Evolutionary conservation across 2,113 vertebrate species (phyloP), one percentile per base, ranked within the genome.

Genomic region (Albula glossodonta): DNA sequence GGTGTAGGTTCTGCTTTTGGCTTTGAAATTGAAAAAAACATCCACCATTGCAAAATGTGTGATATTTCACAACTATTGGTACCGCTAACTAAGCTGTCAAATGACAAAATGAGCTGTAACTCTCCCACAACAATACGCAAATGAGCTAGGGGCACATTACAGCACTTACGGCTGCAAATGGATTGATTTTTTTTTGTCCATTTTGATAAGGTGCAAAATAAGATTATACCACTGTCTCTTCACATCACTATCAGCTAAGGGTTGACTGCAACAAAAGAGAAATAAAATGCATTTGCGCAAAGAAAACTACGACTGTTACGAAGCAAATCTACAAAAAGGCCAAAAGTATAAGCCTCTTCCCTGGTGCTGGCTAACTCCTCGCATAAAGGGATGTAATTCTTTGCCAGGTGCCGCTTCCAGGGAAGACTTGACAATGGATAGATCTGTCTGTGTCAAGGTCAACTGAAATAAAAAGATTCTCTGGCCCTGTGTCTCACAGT

Each of bases 21-120:
- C 89, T 88, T 91, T 92, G 86, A 90, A 90, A 93, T 93, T 92
- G 91, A 91, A 93, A 91, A 93, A 93, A 85, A 91, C 85, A 86
- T 86, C 82, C 82, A 84, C 83, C 86, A 83, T 83, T 85, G 82
- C 57, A 82, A 83, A 92, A 90, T 13, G 93, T 95, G 94, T 93
- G 93, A 95, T 91, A 91, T 95, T 95, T 95, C 94, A 92, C 93
- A 94, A 91, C 89, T 94, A 91, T 87, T 88, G 90, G 91, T 89
- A 92, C 92, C 88, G 94, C 93, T 94, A 96, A 95, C 94, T 93
- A 95, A 96, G 93, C 93, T 95, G 95, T 96, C 86, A 91, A 86
- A 86, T 86, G 22, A 74, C 22, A 74, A 74, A 74, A 74, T 74
- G 91, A 85, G 83, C 87, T 88, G 87, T 85, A 51, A 92, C 91